A percentile compares a stretch with the other conserved stretches of the same genome.
phyloP scores from a whole-genome alignment of 2,113 vertebrate species.

The Bombycilla garrulus region DNA sequence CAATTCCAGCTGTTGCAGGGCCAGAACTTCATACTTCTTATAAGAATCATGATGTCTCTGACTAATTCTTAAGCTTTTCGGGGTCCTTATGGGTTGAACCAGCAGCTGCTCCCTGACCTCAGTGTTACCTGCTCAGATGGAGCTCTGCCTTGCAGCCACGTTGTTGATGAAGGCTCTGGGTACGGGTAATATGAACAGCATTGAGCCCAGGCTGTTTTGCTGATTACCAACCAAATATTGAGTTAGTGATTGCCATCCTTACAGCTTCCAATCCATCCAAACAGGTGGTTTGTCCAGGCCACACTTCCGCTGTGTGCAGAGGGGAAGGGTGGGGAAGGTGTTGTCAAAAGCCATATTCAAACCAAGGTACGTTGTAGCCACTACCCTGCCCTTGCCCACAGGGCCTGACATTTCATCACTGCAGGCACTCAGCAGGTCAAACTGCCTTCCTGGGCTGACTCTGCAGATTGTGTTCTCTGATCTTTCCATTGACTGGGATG shows the following conservation, averaged over 20 bases:
- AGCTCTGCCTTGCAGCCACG: neutral
- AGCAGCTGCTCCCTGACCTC: neutral
- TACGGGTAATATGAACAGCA: neutral
- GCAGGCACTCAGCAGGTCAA: neutral
- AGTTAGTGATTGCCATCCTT: neutral
- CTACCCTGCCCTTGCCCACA: neutral
- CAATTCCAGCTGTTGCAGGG: neutral
- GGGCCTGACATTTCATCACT: neutral
- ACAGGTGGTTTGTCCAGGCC: neutral
- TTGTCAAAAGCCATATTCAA: neutral
- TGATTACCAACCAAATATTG: neutral
- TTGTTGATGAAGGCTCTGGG: neutral
- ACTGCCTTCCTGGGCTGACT: neutral
- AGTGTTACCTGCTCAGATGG: neutral
- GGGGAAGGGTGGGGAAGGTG: neutral
- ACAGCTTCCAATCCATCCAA: neutral
- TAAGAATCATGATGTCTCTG: neutral
- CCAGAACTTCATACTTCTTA: neutral
- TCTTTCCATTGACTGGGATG: neutral
- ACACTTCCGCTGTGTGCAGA: neutral
- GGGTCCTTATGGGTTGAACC: neutral
- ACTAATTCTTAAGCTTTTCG: neutral
- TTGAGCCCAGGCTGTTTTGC: neutral
- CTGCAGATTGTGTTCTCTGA: neutral
- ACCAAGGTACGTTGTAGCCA: neutral